Percentiles rank a stretch among this genome's conserved stretches.
Conservation (phyloP, 2,888 invertebrate genomes). For the Agriopis aurantiaria region DNA sequence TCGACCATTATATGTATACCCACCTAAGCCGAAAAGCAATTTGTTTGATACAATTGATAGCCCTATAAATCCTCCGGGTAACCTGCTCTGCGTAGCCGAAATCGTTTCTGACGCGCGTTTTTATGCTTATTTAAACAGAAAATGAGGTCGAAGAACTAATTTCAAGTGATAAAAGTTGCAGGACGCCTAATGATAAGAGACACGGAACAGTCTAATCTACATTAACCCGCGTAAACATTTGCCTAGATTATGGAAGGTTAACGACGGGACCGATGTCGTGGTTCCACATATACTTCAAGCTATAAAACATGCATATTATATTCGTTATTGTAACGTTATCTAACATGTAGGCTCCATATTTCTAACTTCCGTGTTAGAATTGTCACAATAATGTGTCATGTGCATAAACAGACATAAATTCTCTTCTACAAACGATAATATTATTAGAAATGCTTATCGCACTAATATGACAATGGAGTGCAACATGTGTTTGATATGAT, state of each 20-base stretch:
- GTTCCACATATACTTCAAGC: conserved; percentile 22
- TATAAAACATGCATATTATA: not conserved
- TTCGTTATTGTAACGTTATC: conserved; percentile 2
- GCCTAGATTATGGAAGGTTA: conserved; percentile 53
- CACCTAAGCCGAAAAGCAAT: conserved; percentile 54
- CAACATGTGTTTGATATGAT: conserved; percentile 30
- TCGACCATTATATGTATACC: conserved; percentile 36
- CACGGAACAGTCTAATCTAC: conserved; percentile 65
- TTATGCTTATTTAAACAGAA: conserved; percentile 57
- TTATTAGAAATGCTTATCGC: conserved; percentile 8
- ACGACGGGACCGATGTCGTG: conserved; percentile 39
- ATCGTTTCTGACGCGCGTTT: conserved; percentile 56
- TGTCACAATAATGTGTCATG: not conserved
- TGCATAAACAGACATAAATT: conserved; percentile 5
- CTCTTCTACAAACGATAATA: not conserved
- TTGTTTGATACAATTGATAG: conserved; percentile 63
- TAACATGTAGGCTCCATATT: conserved; percentile 3
- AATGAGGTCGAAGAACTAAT: conserved; percentile 58
- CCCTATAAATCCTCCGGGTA: conserved; percentile 64
- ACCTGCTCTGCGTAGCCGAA: conserved; percentile 45
- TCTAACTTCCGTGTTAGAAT: not conserved
- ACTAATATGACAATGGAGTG: conserved; percentile 30
- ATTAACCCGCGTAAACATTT: conserved; percentile 52
- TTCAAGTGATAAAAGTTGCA: conserved; percentile 69
- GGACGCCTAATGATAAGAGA: conserved; percentile 60